Evolutionary conservation across 2,113 vertebrate species (phyloP).

Genomic region (Hyperopisus bebe): DNA sequence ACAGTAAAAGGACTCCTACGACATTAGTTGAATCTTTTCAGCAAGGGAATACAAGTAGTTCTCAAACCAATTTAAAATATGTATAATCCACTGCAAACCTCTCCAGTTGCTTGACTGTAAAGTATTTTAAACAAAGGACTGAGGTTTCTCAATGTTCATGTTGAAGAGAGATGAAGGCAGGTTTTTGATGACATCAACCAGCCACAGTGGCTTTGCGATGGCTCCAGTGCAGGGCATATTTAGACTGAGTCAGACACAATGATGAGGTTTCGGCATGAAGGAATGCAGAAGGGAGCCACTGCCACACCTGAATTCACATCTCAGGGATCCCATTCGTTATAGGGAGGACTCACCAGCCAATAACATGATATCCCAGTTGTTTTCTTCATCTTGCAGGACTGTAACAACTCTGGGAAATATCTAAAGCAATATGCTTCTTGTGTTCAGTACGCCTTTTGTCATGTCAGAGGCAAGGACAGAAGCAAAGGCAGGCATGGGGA

Average conservation of each 20-base stretch:
- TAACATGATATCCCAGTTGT: background rate
- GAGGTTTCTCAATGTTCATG: background rate
- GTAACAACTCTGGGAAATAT: background rate
- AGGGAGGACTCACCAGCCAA: background rate
- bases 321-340: background rate
- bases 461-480: too few species aligned
- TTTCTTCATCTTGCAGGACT: background rate
- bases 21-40: background rate
- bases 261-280: background rate
- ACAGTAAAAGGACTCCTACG: background rate
- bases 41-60: background rate
- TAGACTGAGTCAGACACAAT: background rate
- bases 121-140: background rate
- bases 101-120: background rate
- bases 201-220: background rate
- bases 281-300: background rate
- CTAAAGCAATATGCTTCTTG: background rate
- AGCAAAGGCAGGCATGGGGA: too few species aligned
- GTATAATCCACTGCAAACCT: background rate
- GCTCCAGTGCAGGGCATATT: background rate
- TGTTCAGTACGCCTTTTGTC: background rate
- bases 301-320: background rate
- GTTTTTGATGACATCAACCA: background rate
- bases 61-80: background rate
- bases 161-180: background rate